Conservation (phyloP, 2,888 invertebrate genomes). For the Sympetrum striolatum region DNA sequence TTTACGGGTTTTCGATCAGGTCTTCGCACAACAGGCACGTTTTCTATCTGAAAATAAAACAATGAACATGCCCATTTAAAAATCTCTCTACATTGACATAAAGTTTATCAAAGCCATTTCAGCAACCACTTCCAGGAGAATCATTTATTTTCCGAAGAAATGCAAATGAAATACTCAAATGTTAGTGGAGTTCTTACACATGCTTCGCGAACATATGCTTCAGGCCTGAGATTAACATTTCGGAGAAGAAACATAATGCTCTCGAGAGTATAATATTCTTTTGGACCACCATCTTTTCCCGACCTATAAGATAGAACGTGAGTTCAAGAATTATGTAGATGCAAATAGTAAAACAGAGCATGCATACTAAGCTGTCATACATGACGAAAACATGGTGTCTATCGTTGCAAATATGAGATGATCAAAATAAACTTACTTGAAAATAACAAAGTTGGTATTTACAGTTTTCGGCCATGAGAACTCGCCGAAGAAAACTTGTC, state of each 20-base stretch:
- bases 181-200: constrained; percentile 72
- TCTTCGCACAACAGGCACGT: constrained; percentile 92
- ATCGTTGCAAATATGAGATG: not conserved
- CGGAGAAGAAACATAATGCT: constrained; percentile 93
- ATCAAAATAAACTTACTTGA: constrained; percentile 81
- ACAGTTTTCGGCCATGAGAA: constrained; percentile 99
- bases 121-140: not conserved
- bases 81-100: no score
- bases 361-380: not conserved
- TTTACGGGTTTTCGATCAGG: constrained; percentile 96
- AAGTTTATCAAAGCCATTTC: no score
- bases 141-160: not conserved
- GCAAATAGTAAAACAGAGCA: not conserved
- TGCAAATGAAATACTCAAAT: not conserved
- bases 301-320: constrained; percentile 67
- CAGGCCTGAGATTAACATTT: constrained; percentile 91
- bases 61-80: not conserved
- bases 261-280: constrained; percentile 97
- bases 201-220: constrained; percentile 96
- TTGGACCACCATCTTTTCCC: constrained; percentile 87
- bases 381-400: not conserved
- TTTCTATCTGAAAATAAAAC: constrained; percentile 73
- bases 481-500: constrained; percentile 97
- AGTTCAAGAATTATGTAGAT: not conserved
- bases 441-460: constrained; percentile 96